phyloP scores from a whole-genome alignment of 2,113 vertebrate genomes.

The Toxotes chatareus region DNA sequence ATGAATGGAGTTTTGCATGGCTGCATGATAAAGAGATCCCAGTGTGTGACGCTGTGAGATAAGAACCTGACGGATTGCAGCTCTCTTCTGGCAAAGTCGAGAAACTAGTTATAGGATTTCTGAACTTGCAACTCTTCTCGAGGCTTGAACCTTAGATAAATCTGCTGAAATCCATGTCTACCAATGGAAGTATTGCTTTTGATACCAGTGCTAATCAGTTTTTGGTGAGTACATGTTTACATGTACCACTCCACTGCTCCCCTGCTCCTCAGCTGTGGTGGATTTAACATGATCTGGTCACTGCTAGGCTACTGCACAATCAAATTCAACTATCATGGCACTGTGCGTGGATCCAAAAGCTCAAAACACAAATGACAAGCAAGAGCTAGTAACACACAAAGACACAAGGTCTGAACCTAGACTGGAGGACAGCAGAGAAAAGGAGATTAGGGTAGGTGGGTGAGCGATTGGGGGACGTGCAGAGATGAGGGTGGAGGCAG shows the following conservation, averaged over 20 bases:
- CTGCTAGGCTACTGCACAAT: constrained; percentile 11
- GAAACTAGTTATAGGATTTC: constrained; percentile 68
- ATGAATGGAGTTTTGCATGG: constrained; percentile 87
- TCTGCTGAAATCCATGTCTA: constrained; percentile 31
- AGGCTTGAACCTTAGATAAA: constrained; percentile 61
- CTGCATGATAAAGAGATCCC: constrained; percentile 85
- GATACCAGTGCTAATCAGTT: constrained; percentile 44
- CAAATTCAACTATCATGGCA: constrained; percentile 2
- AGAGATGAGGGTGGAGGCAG: constrained; percentile 36
- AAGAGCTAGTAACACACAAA: constrained; percentile 10
- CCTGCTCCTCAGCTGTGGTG: constrained; percentile 10
- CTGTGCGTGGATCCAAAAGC: constrained; percentile 6
- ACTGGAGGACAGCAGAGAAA: constrained; percentile 41
- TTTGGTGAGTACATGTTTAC: constrained; percentile 32
- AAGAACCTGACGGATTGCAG: constrained; percentile 83
- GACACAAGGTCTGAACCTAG: constrained; percentile 41
- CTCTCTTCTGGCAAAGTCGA: constrained; percentile 80
- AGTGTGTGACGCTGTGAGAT: constrained; percentile 78
- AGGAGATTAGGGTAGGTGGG: constrained; percentile 44
- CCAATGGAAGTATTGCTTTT: constrained; percentile 34
- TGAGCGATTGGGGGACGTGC: constrained; percentile 18
- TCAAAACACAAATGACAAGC: constrained; percentile 4
- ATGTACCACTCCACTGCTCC: constrained; percentile 15
- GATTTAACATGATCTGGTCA: constrained; percentile 28
- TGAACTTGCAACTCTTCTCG: constrained; percentile 59